phyloP scores from a whole-genome alignment of 2,113 vertebrate species.

The Caranx melampygus region DNA sequence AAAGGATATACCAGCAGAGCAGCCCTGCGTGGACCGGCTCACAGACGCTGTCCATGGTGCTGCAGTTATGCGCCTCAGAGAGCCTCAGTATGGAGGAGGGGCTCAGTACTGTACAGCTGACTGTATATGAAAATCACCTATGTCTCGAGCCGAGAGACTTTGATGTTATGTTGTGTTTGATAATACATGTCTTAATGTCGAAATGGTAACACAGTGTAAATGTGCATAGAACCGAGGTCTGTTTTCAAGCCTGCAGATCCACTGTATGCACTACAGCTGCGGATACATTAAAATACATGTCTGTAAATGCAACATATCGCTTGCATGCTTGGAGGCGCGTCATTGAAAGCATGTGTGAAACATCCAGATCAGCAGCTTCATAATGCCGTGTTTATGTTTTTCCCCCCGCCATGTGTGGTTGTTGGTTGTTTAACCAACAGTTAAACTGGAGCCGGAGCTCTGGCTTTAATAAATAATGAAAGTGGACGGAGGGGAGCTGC shows the following conservation, averaged over 20 bases:
- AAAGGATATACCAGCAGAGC: background rate
- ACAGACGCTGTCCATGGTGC: conserved; percentile 69
- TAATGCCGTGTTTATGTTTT: background rate
- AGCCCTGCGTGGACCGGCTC: background rate
- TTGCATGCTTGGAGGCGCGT: no score
- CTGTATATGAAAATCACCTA: background rate
- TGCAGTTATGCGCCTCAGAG: conserved; percentile 52
- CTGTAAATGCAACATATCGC: no score
- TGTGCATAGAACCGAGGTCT: background rate
- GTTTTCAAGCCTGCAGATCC: background rate
- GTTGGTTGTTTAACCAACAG: conserved; percentile 63
- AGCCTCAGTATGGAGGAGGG: conserved; percentile 21
- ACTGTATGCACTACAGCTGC: background rate
- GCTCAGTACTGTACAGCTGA: background rate
- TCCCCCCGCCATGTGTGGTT: background rate
- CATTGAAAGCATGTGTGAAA: background rate
- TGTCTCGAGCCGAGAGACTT: background rate
- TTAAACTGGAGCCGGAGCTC: conserved; percentile 30
- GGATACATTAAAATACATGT: background rate
- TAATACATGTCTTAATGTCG: background rate
- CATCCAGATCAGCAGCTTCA: background rate
- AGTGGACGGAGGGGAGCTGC: conserved; percentile 80
- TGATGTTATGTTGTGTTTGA: background rate
- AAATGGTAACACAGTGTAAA: background rate
- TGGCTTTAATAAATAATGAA: conserved; percentile 83